phyloP scores from a whole-genome alignment of 2,113 vertebrate genomes.

The Glaucomys volans region DNA sequence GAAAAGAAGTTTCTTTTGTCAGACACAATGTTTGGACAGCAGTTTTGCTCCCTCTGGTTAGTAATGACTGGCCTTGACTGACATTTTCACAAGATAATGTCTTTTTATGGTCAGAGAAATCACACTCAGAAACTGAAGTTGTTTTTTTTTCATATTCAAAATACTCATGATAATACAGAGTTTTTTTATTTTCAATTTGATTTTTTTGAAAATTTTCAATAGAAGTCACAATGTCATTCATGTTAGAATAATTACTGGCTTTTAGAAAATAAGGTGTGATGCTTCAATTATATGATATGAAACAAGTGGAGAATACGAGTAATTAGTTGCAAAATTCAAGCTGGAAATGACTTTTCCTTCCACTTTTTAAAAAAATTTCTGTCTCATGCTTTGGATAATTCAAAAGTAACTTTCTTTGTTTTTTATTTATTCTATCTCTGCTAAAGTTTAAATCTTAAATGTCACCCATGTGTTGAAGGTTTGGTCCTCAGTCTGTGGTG shows the following conservation, averaged over 20 bases:
- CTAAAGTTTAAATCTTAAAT: not conserved
- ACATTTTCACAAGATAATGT: not conserved
- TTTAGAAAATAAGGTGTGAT: not conserved
- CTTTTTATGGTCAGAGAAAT: not conserved
- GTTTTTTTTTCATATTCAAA: not conserved
- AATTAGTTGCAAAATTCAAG: not conserved
- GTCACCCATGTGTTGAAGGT: not conserved
- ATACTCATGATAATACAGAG: not conserved
- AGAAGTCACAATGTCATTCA: not conserved
- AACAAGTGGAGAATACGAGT: not conserved
- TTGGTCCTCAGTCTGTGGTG: not conserved
- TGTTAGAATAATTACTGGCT: not conserved
- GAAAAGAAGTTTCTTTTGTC: constrained; percentile 23
- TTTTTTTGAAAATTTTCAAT: not conserved
- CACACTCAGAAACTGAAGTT: not conserved
- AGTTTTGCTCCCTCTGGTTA: not conserved
- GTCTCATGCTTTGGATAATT: constrained; percentile 21
- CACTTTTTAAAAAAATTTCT: not conserved
- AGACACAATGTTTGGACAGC: not conserved
- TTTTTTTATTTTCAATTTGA: constrained; percentile 46
- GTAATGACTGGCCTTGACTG: not conserved
- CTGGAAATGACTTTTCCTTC: not conserved
- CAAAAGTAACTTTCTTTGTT: not conserved
- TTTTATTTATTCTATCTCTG: not conserved
- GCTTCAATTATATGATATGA: not conserved